Base-by-base conservation (phyloP, 2,888 invertebrate genomes). In the Eupithecia subfuscata region DNA sequence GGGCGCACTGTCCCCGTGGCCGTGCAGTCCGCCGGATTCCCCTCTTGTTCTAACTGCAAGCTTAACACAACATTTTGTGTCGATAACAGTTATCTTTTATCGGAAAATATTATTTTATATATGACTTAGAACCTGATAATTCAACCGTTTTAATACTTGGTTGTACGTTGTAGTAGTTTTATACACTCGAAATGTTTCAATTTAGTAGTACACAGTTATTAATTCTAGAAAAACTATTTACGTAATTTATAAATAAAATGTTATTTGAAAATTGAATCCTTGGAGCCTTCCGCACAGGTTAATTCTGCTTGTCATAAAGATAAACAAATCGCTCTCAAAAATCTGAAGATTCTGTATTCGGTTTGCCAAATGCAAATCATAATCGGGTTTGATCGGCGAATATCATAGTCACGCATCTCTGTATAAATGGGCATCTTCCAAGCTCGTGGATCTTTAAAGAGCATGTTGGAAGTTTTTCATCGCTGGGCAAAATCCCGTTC, bases 1-100 rank as follows among this genome's bases (percentile, higher is more conserved):
- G 30, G 52, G 1, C 22, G n/a, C n/a, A 2, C 52, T n/a, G 52
- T n/a, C n/a, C n/a, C n/a, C n/a, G n/a, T 22, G n/a, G 22, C 11
- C 52, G 22, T 22, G 52, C 52, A 11, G 4, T 25, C 52, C n/a
- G 4, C 11, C 22, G 12, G 12, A 30, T 69, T 65, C 73, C 71
- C 78, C 75, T 71, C 34, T 78, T 79, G 78, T 81, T 77, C 76
- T 81, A 78, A 79, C 79, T 76, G 73, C 40, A 78, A 76, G 73
- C 79, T 80, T 67, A 25, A 25, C 60, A 60, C 65, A 37, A 11
- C n/a, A 12, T 37, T 37, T 56, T 60, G 60, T 25, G 60, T 25
- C 22, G 14, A 60, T 60, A 25, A 60, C 18, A 56, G 25, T 14
- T 22, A 60, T 60, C 4, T 25, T 60, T 25, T 25, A 60, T 60